Base-by-base conservation (phyloP, 2,113 vertebrate genomes). In the Chaenocephalus aceratus region DNA sequence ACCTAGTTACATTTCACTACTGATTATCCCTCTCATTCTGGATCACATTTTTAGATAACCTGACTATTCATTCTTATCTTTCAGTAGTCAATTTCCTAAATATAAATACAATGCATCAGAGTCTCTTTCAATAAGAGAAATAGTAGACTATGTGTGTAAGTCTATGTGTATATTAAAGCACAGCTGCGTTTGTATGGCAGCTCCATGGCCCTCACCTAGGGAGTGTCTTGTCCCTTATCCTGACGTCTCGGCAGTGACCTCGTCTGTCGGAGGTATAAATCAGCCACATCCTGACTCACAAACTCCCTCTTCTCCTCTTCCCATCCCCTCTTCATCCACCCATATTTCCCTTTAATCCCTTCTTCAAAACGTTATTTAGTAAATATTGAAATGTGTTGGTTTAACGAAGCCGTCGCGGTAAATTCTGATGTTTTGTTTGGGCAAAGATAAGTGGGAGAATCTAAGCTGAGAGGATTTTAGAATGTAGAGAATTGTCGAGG, bases 231-330 rank as follows among this genome's bases (percentile, higher is more conserved):
- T 89, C 76, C 87, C 74, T 72, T 77, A 72, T 68, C 82, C 73
- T 69, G 79, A 78, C 60, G 48, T 88, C 85, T 83, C 77, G 5
- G 34, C 80, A 0, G 49, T 88, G 90, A 92, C 91, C 88, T 90
- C 59, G 79, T 26, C 73, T 10, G 78, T 85, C 14, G 0, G 77
- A 75, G 36, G 75, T 61, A 80, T 93, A 92, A 93, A 93, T 93
- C 89, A 90, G 79, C 90, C 77, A 92, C 88, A 92, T 93, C 90
- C 89, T 90, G 89, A 77, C 73, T 57, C 51, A 21, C 72, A 44
- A 74, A 77, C 84, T 84, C 80, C 87, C 82, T 84, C 12, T 3
- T 18, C 79, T 75, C 74, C 87, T 75, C 59, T 72, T 63, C 78
- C 71, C 66, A n/a, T 49, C 56, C 62, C 59, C 30, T n/a, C 84